Base-by-base conservation (phyloP, 1,140 invertebrate genomes). In the Zaprionus lachaisei region DNA sequence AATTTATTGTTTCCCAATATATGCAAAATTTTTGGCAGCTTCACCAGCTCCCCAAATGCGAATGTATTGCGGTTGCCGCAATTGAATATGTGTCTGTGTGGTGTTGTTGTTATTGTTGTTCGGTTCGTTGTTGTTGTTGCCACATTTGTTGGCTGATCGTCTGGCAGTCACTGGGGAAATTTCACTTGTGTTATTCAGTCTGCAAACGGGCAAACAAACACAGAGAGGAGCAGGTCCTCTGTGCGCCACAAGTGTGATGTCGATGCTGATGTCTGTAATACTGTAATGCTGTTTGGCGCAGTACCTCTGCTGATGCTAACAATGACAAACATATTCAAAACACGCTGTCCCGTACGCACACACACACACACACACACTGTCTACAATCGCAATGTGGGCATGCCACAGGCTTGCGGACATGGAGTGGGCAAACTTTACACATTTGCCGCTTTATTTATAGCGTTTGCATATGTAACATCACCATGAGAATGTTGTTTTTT, bases 1-100 rank as follows among this genome's bases (percentile, higher is more conserved):
- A 90, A 90, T 90, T 90, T 90, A 90, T 90, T 90, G 85, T 90
- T 90, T 90, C 77, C 81, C 85, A 90, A 90, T 90, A 90, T 90
- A 90, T 90, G 85, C 85, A 90, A 90, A 90, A 79, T 71, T 86
- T 79, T 80, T 72, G 63, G 58, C 76, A 78, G 68, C 62, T 66
- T 72, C 64, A 38, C 41, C 77, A 71, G 41, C 51, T 51, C 62
- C 64, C 49, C 62, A 77, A 64, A 41, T 71, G 61, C 67, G 65
- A 84, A 82, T 81, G 71, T 74, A 81, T 81, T 89, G 85, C 79
- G 84, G 81, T 81, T 87, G 85, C 74, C 85, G 56, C 85, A 87
- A 87, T 87, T 87, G 84, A 87, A 87, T 89, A 66, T 84, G 78
- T 69, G 60, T 61, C 58, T 74, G n/a, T 54, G 24, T 64, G 62